phyloP scores from a whole-genome alignment of 2,888 invertebrate species.

The Anorthoa munda region DNA sequence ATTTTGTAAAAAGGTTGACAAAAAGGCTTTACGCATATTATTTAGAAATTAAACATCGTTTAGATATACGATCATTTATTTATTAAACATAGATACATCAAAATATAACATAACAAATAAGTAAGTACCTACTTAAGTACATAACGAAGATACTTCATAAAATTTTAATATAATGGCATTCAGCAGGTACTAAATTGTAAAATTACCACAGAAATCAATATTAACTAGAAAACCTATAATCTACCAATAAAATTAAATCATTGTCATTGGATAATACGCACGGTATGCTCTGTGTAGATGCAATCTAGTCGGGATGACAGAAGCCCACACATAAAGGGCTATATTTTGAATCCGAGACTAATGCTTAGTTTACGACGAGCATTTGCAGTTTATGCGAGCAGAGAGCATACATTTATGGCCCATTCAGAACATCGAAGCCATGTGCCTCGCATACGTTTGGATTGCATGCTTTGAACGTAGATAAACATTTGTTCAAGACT shows the following conservation, averaged over 20 bases:
- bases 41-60: conserved; percentile 1
- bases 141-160: conserved; percentile 40
- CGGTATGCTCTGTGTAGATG: conserved; percentile 11
- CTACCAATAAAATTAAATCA: conserved; percentile 3
- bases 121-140: conserved; percentile 35
- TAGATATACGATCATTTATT: conserved; percentile 46
- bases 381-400: background rate
- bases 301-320: background rate
- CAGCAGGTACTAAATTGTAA: conserved; percentile 58
- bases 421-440: background rate
- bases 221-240: conserved; percentile 1
- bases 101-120: conserved; percentile 54
- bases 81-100: conserved; percentile 52
- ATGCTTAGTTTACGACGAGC: background rate
- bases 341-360: background rate
- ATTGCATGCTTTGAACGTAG: background rate
- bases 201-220: conserved; percentile 39
- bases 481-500: no score
- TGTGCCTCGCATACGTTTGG: background rate
- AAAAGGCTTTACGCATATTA: background rate
- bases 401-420: background rate
- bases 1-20: background rate
- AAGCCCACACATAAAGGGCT: background rate
- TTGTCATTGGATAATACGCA: background rate
- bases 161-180: conserved; percentile 41